phyloP scores from a whole-genome alignment of 2,888 invertebrate genomes.

The Lomographa bimaculata region DNA sequence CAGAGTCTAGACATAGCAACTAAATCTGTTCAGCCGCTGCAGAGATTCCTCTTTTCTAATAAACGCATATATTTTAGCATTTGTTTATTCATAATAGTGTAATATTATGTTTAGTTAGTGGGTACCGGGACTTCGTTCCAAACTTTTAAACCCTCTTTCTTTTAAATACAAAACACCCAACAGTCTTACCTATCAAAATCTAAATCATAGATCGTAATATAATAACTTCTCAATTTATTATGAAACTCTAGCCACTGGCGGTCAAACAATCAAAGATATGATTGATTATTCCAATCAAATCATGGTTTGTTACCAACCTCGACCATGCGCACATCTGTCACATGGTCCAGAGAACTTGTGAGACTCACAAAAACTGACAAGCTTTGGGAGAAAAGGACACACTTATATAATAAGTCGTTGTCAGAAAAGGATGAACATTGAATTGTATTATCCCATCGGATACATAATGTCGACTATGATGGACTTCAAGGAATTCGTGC shows the following conservation, averaged over 20 bases:
- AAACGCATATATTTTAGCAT: no score
- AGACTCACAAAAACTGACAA: slow-evolving; percentile 76
- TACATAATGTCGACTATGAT: slow-evolving; percentile 57
- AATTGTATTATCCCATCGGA: slow-evolving; percentile 56
- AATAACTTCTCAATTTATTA: slow-evolving; percentile 37
- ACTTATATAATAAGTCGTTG: slow-evolving; percentile 37
- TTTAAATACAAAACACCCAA: no score
- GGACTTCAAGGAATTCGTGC: slow-evolving; percentile 48
- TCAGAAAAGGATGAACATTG: slow-evolving; percentile 50
- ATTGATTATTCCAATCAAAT: slow-evolving; percentile 79
- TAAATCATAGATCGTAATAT: slow-evolving; percentile 17
- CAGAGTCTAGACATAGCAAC: no score
- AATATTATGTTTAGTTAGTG: no score
- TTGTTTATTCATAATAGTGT: no score
- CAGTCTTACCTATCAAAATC: slow-evolving; percentile 4
- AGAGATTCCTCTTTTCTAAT: no score
- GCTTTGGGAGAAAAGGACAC: slow-evolving; percentile 56
- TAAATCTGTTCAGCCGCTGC: no score
- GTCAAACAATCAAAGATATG: slow-evolving; percentile 77
- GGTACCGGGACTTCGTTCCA: no score
- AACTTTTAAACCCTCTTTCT: no score
- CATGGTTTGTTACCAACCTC: slow-evolving; percentile 78
- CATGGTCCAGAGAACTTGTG: slow-evolving; percentile 74
- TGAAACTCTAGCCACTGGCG: slow-evolving; percentile 53
- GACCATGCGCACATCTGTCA: slow-evolving; percentile 81